Evolutionary conservation across 2,797 vertebrate species (phyloP), one percentile per base, ranked within the genome.

Genomic region (Coranthus polyacanthus): DNA sequence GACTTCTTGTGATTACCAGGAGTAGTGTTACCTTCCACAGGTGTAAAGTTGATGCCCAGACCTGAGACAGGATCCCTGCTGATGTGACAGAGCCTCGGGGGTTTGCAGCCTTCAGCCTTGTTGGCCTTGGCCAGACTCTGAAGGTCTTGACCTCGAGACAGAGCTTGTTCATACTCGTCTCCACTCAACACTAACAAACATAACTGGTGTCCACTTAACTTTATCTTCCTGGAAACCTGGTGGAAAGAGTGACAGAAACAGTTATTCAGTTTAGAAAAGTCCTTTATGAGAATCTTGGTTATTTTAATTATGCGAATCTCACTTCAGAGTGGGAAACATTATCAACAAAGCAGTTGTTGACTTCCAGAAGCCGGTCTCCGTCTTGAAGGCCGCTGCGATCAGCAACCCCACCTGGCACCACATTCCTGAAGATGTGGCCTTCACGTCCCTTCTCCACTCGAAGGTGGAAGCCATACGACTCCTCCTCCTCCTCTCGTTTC

Each of bases 321-420:
- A 89, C 90, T 58, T 91, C 86, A 18, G 16, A 15, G 72, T 96
- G 95, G 59, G 92, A 89, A 73, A 82, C 67, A 74, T 93, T 76
- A 29, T 95, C 94, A 53, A 98, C 94, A 0, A 88, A 93, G 12
- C 84, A 83, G 53, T 89, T 90, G 38, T 98, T 98, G 87, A 99
- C 95, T 56, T 96, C 95, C 29, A 99, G 91, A 38, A 99, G 91
- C 17, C 92, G 86, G 86, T 98, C 97, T 22, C 96, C 95, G 0
- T 95, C 92, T 59, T 61, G 92, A 46, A 99, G 92, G 12, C 96
- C 96, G 17, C 92, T 88, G 47, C 80, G 82, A 70, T 94, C 90
- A 2, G 96, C 97, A 17, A 93, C 75, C n/a, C 95, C 93, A 9
- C 94, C 95, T 0, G 88, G 73, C 8, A 82, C 84, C 0, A 99